A percentile compares a stretch with the other conserved stretches of the same genome.
Conservation (phyloP, 2,888 invertebrate genomes). For the Mellilla xanthometata region DNA sequence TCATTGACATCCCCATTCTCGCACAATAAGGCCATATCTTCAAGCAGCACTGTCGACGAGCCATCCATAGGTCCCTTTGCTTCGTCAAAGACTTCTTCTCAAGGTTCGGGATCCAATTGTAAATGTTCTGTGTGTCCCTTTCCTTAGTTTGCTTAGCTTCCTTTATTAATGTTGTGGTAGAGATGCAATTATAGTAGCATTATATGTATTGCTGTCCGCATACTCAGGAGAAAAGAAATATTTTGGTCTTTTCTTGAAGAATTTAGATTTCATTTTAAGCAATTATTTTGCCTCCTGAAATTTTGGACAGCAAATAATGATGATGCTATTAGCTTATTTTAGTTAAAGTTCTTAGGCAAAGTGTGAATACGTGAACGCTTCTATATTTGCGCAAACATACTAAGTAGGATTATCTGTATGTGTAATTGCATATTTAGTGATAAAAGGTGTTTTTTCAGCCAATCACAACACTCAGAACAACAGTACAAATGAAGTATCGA, state of each 20-base stretch:
- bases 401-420: constrained; percentile 4
- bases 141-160: constrained; percentile 54
- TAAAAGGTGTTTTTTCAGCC: constrained; percentile 59
- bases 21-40: constrained; percentile 64
- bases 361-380: constrained; percentile 23
- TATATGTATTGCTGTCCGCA: no score
- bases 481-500: constrained; percentile 51
- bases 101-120: constrained; percentile 65
- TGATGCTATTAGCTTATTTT: constrained; percentile 5
- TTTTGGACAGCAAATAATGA: not conserved
- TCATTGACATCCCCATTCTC: constrained; percentile 61
- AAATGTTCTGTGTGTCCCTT: constrained; percentile 47
- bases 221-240: no score
- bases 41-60: constrained; percentile 67
- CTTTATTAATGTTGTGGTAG: constrained; percentile 34
- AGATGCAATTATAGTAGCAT: not conserved
- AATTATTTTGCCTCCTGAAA: no score
- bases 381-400: constrained; percentile 13
- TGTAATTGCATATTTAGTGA: constrained; percentile 13
- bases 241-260: no score
- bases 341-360: constrained; percentile 13
- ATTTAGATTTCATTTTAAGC: no score
- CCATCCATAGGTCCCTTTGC: constrained; percentile 67
- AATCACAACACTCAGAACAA: constrained; percentile 64
- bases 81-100: constrained; percentile 54